Base-by-base conservation (phyloP, 23 tunicate genomes). In the Phallusia fumigata region DNA sequence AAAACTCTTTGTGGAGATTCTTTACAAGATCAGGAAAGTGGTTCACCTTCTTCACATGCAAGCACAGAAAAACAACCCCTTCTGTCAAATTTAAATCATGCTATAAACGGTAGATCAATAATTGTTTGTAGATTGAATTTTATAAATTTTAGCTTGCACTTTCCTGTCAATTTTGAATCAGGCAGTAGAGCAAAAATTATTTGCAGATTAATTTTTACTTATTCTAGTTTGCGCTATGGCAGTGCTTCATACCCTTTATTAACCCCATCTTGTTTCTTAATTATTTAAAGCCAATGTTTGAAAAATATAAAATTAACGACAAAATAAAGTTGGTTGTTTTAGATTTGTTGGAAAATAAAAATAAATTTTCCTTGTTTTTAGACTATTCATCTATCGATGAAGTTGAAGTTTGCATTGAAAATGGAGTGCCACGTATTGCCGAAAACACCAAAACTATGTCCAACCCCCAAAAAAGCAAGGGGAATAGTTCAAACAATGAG, bases 51-150 rank as follows among this genome's bases (percentile, higher is more conserved):
- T 21, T 31, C 52, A 31, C n/a, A 73, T 0, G 79, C 69, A 18
- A 21, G 24, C 31, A 22, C 32, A 31, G 81, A 77, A 36, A 77
- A 77, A 40, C 58, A 77, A 45, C 36, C 36, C 18, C 58, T 77
- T 40, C 53, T 77, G 53, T 40, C 81, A 18, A 33, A 32, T 13
- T 24, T 34, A 30, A 74, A 40, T 10, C 47, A 40, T 40, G 47
- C 16, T 21, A 24, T 58, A 6, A 58, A 58, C 13, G 69, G 69
- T 58, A 51, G n/a, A n/a, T n/a, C n/a, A n/a, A n/a, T n/a, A n/a
- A n/a, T n/a, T n/a, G n/a, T n/a, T n/a, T n/a, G n/a, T n/a, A n/a
- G n/a, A n/a, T n/a, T n/a, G n/a, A n/a, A n/a, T n/a, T n/a, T n/a
- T n/a, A n/a, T n/a, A n/a, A n/a, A n/a, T n/a, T n/a, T n/a, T 51